A percentile compares a stretch with the other conserved stretches of the same genome.
phyloP scores from a whole-genome alignment of 2,797 vertebrate genomes.

The Perodicticus potto region DNA sequence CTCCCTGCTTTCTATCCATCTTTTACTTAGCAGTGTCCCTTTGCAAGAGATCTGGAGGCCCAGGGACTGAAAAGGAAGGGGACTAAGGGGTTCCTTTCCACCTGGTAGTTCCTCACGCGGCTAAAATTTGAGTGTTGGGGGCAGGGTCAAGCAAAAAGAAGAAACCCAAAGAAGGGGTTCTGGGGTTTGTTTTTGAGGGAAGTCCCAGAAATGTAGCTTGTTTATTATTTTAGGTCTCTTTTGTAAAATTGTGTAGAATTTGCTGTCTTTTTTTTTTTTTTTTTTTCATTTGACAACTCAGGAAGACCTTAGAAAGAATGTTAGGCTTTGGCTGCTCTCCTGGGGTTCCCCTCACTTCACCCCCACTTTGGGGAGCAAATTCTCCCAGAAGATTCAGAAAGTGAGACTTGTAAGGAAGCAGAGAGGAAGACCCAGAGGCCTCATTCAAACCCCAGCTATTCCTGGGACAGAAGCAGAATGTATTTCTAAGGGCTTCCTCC shows the following conservation, averaged over 20 bases:
- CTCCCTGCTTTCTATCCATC: background rate
- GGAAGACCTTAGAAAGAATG: constrained; percentile 93
- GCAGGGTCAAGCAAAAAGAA: background rate
- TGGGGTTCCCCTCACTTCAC: background rate
- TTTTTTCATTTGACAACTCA: constrained; percentile 86
- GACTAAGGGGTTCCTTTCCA: background rate
- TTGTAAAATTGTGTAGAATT: constrained; percentile 88
- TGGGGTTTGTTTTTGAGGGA: constrained; percentile 59
- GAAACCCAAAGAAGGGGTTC: constrained; percentile 64
- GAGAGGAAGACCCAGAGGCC: constrained; percentile 88
- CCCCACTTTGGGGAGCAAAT: background rate
- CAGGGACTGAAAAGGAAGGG: background rate
- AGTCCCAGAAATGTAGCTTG: constrained; percentile 85
- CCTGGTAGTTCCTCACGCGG: background rate
- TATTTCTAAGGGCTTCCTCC: constrained; percentile 94
- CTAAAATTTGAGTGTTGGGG: constrained; percentile 32
- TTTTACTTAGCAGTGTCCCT: constrained; percentile 14
- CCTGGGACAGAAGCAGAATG: constrained; percentile 97
- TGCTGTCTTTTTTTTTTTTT: constrained; percentile 81
- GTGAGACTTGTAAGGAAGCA: background rate
- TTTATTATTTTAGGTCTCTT: constrained; percentile 87
- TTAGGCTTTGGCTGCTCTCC: constrained; percentile 79
- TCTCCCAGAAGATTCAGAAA: constrained; percentile 49
- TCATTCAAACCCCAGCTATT: constrained; percentile 66
- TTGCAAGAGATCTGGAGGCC: constrained; percentile 59